These are phyloP conservation scores for Chelidonichthys spinosus DNA, from an alignment of 2,797 vertebrate genomes.

Conservation along the genomic window DNA sequence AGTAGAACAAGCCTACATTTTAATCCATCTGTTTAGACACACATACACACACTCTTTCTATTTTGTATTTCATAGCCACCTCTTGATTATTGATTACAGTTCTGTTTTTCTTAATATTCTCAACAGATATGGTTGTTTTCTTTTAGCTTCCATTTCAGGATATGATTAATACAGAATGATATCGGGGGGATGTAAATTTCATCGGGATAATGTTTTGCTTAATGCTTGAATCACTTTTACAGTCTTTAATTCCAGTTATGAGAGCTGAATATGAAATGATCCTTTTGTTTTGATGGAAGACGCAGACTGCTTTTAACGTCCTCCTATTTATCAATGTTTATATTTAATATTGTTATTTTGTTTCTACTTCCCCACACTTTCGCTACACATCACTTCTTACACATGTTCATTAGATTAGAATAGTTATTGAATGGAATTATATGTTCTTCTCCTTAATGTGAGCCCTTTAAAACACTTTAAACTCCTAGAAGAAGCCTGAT, in stretches of 20 bases:
- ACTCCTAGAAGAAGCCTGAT: no score
- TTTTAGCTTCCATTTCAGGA: background rate
- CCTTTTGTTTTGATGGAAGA: background rate
- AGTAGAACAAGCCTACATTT: no score
- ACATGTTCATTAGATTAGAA: background rate
- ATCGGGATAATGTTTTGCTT: slow-evolving; percentile 10
- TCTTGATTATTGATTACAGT: slow-evolving; percentile 12
- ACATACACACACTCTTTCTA: background rate
- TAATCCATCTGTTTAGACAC: no score
- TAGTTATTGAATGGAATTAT: background rate
- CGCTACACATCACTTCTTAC: background rate
- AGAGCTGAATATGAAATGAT: slow-evolving; percentile 4
- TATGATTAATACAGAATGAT: slow-evolving; percentile 13
- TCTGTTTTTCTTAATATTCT: background rate
- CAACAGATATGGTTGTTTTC: background rate
- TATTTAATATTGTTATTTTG: background rate
- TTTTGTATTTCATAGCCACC: background rate
- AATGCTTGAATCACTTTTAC: slow-evolving; percentile 9
- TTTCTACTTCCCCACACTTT: background rate
- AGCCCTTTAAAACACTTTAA: background rate
- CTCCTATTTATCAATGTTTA: background rate
- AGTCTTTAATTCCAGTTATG: background rate
- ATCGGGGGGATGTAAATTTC: slow-evolving; percentile 12
- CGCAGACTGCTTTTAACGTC: background rate
- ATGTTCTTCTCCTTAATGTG: background rate